phyloP scores from a whole-genome alignment of 2,797 vertebrate genomes.

The Acanthis flammea region DNA sequence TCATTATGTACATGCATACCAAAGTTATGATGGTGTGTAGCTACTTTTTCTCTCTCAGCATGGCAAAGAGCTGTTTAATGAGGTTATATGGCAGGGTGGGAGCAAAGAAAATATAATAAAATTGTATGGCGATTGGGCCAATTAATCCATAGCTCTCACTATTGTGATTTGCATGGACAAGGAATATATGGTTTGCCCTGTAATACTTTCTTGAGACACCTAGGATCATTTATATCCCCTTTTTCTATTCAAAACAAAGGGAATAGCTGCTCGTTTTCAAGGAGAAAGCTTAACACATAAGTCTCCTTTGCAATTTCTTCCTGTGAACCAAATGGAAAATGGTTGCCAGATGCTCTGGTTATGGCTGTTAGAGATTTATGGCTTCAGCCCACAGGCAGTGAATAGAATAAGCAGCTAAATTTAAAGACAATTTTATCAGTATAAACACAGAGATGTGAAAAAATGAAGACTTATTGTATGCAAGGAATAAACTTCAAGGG shows the following conservation, averaged over 20 bases:
- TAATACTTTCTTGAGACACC: not conserved
- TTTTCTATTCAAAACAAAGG: not conserved
- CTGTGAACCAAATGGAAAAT: slow-evolving; percentile 4
- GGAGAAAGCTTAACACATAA: not conserved
- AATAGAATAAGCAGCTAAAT: not conserved
- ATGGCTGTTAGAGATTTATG: not conserved
- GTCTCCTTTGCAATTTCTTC: not conserved
- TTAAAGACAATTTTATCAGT: not conserved
- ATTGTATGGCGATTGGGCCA: not conserved
- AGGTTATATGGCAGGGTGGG: not conserved
- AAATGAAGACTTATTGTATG: not conserved
- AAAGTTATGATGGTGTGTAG: not conserved
- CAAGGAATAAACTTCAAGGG: not conserved
- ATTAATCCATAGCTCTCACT: slow-evolving; percentile 12
- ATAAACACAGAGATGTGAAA: not conserved
- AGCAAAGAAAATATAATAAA: slow-evolving; percentile 24
- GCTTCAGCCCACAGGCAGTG: not conserved
- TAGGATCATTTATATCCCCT: not conserved
- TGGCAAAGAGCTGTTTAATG: not conserved
- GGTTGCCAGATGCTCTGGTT: not conserved
- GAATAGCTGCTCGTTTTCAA: not conserved
- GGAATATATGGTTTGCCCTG: not conserved
- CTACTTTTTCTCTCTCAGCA: not conserved
- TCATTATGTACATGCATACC: not conserved
- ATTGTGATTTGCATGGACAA: slow-evolving; percentile 16